These are phyloP conservation scores for Luperina testacea DNA, from an alignment of 2,888 invertebrate genomes.

Conservation along the genomic window DNA sequence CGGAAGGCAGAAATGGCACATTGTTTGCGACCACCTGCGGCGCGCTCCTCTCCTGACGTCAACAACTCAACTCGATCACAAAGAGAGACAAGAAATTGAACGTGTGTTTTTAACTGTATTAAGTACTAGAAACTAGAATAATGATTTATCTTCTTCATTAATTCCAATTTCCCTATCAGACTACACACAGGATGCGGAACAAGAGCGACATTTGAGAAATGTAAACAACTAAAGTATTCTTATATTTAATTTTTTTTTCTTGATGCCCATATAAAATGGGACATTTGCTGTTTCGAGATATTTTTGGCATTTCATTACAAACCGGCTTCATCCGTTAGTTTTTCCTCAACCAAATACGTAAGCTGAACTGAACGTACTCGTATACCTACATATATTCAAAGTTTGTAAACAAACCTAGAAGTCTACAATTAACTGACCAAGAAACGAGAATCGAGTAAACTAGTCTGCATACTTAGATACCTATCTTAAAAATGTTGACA, in stretches of 20 bases:
- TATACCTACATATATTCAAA: not conserved
- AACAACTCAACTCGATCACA: constrained; percentile 16
- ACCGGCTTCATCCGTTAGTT: not conserved
- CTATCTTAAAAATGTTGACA: not conserved
- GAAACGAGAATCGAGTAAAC: not conserved
- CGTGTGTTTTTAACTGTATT: not conserved
- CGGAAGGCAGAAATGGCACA: constrained; percentile 54
- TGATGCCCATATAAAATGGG: not conserved
- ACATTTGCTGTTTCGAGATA: not conserved
- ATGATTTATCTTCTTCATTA: not conserved
- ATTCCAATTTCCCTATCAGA: not conserved
- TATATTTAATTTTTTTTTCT: not conserved
- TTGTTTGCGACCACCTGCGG: constrained; percentile 61
- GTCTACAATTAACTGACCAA: not conserved
- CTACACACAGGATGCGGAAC: not conserved
- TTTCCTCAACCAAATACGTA: constrained; percentile 1
- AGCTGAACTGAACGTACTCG: not conserved
- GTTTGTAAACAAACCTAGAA: constrained; percentile 2
- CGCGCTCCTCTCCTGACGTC: constrained; percentile 43
- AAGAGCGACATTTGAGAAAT: not conserved
- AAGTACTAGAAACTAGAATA: constrained; percentile 10
- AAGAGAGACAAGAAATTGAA: constrained; percentile 9
- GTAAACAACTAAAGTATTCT: not conserved
- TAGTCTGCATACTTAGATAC: not conserved
- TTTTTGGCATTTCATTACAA: constrained; percentile 1